Base-by-base conservation (phyloP, 2,888 invertebrate genomes). In the Drosophila melanosoma region DNA sequence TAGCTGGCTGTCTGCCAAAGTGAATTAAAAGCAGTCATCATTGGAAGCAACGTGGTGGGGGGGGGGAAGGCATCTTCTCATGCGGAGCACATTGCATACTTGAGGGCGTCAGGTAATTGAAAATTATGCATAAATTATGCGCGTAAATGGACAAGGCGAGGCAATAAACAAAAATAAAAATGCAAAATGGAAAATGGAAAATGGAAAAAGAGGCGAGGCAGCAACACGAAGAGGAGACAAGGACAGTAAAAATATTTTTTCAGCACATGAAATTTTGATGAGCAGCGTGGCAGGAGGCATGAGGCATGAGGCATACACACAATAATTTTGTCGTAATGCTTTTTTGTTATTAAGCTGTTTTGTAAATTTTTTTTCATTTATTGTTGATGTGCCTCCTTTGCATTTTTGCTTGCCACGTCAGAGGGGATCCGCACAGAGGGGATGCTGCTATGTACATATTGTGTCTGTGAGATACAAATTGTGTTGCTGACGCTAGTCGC, bases 81-180 rank as follows among this genome's bases (percentile, higher is more conserved):
- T 23, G 33, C n/a, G 20, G 23, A 36, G 20, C 48, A 45, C 59
- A 52, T 54, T 64, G 77, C 81, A 73, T 76, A 78, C 74, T 75
- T 74, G 45, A 52, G 67, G 69, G 71, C 40, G 63, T 53, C 70
- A 73, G 78, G 73, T 87, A 89, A 86, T 86, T 89, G 86, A 86
- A 89, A 89, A 82, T 76, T 84, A 86, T 86, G 85, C 85, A 86
- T 89, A 86, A 86, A 82, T 86, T 89, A 89, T 86, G 86, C 85
- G 78, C 83, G 80, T 87, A 87, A 85, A 85, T 87, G 89, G 89
- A 86, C 84, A 79, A 68, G 76, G 64, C 70, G 32, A 70, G 67
- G 87, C 87, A 83, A 88, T 85, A 86, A 88, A 88, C 84, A 86
- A 88, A 79, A 83, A 76, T 65, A 72, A 70, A 80, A 72, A 68